Conservation (phyloP, 2,113 vertebrate genomes). For the Urocynchramus pylzowi region DNA sequence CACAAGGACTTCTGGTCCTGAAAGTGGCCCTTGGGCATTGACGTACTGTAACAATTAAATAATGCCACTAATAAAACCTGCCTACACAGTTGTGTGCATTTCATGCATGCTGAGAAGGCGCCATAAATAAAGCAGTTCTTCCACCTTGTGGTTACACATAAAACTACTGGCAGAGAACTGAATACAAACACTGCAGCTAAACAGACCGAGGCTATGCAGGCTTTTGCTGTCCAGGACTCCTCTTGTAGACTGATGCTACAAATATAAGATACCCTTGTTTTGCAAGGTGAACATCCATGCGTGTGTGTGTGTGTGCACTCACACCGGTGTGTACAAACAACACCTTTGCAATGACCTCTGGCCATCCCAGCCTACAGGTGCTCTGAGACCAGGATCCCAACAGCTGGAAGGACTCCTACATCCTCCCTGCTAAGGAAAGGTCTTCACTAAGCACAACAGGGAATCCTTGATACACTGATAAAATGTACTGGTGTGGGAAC, state of each 20-base stretch:
- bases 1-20: background rate
- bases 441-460: background rate
- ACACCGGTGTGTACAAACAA: fast-evolving
- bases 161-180: background rate
- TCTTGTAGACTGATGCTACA: background rate
- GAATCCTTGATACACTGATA: background rate
- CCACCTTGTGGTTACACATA: slow-evolving; percentile 60
- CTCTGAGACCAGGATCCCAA: background rate
- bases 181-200: background rate
- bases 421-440: background rate
- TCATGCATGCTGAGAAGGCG: background rate
- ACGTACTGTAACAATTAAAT: background rate
- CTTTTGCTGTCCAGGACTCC: fast-evolving
- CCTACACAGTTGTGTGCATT: background rate
- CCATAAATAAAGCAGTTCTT: slow-evolving; percentile 41
- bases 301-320: fast-evolving
- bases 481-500: background rate
- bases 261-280: background rate
- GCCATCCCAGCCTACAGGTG: background rate
- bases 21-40: background rate
- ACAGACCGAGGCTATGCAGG: background rate
- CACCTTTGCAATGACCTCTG: background rate
- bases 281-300: fast-evolving
- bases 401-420: background rate
- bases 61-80: background rate